A percentile compares a stretch with the other conserved stretches of the same genome.
phyloP scores from a whole-genome alignment of 2,113 vertebrate species.

The Sisor rabdophorus region DNA sequence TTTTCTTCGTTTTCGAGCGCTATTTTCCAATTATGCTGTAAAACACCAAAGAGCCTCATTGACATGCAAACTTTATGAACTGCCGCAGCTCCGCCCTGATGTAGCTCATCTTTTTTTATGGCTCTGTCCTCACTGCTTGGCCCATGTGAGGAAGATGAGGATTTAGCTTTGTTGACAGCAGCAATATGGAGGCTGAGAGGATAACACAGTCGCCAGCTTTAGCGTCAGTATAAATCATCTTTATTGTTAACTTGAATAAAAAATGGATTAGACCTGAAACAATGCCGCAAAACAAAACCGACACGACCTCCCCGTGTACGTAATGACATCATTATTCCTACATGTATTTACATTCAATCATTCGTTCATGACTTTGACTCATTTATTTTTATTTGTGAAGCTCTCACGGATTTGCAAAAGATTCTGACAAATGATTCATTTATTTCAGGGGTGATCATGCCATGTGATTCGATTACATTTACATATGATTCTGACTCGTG shows the following conservation, averaged over 20 bases:
- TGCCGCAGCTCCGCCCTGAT: conserved; percentile 24
- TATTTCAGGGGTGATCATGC: too few relatives aligned
- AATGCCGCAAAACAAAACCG: background rate
- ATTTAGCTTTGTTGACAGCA: conserved; percentile 14
- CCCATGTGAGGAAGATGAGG: background rate
- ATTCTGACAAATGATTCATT: background rate
- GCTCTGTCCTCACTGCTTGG: conserved; percentile 30
- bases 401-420: background rate
- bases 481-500: too few relatives aligned
- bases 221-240: conserved; percentile 11
- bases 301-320: background rate
- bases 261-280: conserved; percentile 18
- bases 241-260: background rate
- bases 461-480: background rate
- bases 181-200: background rate
- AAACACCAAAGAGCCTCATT: conserved; percentile 49
- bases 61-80: conserved; percentile 58
- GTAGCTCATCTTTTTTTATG: conserved; percentile 49
- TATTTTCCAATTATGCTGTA: conserved; percentile 48
- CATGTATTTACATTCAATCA: background rate
- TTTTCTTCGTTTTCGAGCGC: conserved; percentile 41
- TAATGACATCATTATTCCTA: background rate
- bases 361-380: background rate
- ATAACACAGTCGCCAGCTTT: conserved; percentile 38
- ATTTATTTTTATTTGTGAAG: background rate